Evolutionary conservation across 2,113 vertebrate species (phyloP), one percentile per base, ranked within the genome.

Genomic region (Cyprinus carpio): DNA sequence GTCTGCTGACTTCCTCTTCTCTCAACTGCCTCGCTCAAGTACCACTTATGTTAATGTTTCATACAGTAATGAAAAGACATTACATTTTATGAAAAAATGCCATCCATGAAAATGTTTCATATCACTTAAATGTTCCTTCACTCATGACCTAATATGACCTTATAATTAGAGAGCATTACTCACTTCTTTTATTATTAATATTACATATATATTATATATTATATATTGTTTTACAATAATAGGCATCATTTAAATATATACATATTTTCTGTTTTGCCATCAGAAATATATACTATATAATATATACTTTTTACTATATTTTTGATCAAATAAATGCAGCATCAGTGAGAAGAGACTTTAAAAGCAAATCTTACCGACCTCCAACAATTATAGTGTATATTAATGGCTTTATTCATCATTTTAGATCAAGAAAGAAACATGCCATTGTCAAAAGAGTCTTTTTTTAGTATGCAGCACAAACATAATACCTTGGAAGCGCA

Each of bases 1-100:
- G 91, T 87, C 90, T 90, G 92, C 91, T 93, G 89, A 86, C 92
- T 95, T 89, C 90, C 90, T 90, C 67, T 77, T 84, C 89, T 87
- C 80, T 85, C 87, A 84, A 89, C 81, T 84, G 82, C 23, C 49
- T 65, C 43, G 16, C 43, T 31, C 71, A 71, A 18, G 20, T 12
- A 6, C 27, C 29, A 29, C 67, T 27, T 81, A 46, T 80, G 15
- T 20, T 6, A 25, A 80, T 46, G 27, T 46, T 16, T 80, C 0
- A 4, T 43, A 64, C 13, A 18, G 77, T 80, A 64, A 43, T 80
- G 25, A 64, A 80, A 80, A 64, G 13, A 16, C 56, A 40, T 25
- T 62, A 54, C 31, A 43, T 34, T 25, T 62, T 62, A 9, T 56
- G 54, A 56, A 37, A 37, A 56, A 77, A 77, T 23, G 7, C 10